Base-by-base conservation (phyloP, 2,888 invertebrate species). In the Carterocephalus palaemon region DNA sequence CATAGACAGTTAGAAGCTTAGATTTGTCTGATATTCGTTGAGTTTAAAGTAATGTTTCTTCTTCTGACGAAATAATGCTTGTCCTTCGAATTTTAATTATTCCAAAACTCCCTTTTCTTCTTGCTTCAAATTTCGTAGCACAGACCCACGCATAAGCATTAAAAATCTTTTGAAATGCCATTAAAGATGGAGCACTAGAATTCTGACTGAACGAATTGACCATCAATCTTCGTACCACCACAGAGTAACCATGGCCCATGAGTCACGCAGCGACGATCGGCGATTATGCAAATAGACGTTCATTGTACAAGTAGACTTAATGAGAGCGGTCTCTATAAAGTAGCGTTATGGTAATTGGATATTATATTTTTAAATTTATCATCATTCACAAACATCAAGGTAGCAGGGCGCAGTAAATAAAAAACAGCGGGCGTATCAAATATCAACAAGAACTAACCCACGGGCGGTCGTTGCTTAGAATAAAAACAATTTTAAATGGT, bases 381-480 rank as follows among this genome's bases (percentile, higher is more conserved):
- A 43, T 43, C 43, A 12, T 43, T 36, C 36, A 10, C 22, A 43
- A 28, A 43, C 46, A 49, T 31, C 22, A 36, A 40, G 47, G 43
- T 36, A 43, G 43, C 31, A 43, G 28, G 34, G 36, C 38, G 39
- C 26, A 45, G 43, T 49, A 49, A 50, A 50, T 47, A 47, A 43
- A 22, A 39, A 31, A 39, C 47, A 45, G 47, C 43, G 40, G 47
- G 49, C 43, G 49, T 47, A 47, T 47, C 43, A 41, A 40, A 50
- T 47, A 45, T 50, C 47, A 23, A 36, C 43, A 20, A 45, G 49
- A 45, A 47, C 32, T 19, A 22, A 37, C 8, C 49, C 37, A 16
- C 49, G 40, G 50, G 47, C 40, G 45, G 50, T 50, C 50, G 5
- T 46, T 33, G 33, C 46, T 46, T 46, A 46, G 39, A 46, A 46